Evolutionary conservation across 2,888 invertebrate genomes (phyloP).

Genomic region (Leucoma salicis): DNA sequence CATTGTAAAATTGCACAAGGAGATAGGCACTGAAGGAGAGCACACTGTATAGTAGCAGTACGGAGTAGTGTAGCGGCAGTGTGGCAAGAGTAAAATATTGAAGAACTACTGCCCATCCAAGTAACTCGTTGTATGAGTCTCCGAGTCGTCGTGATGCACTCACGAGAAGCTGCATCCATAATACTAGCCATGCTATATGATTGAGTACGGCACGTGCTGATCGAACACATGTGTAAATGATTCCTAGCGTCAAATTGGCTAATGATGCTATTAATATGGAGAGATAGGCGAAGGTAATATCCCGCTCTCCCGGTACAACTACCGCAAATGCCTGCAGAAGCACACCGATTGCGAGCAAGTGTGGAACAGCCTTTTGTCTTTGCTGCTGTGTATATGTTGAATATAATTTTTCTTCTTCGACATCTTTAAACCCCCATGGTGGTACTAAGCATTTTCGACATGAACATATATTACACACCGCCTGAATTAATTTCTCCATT

Average conservation of each 20-base stretch:
- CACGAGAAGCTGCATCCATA: constrained; percentile 67
- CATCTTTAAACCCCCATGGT: constrained; percentile 65
- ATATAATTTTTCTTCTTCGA: constrained; percentile 67
- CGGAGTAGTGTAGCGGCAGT: constrained; percentile 82
- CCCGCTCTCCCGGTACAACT: constrained; percentile 68
- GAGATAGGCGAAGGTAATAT: constrained; percentile 54
- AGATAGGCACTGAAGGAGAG: constrained; percentile 57
- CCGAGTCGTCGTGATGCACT: constrained; percentile 74
- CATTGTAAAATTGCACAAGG: constrained; percentile 63
- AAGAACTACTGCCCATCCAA: constrained; percentile 89
- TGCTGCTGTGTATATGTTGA: constrained; percentile 65
- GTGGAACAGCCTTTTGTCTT: constrained; percentile 64
- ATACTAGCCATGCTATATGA: constrained; percentile 85
- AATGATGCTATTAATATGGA: constrained; percentile 47
- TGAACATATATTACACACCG: constrained; percentile 44
- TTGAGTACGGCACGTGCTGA: constrained; percentile 79
- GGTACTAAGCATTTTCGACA: constrained; percentile 55
- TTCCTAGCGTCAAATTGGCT: constrained; percentile 48
- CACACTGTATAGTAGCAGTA: constrained; percentile 55
- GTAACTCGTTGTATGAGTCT: constrained; percentile 81
- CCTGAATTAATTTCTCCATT: constrained; percentile 61
- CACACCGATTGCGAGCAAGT: constrained; percentile 58
- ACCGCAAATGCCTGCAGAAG: constrained; percentile 59
- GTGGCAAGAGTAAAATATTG: constrained; percentile 89
- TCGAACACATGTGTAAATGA: constrained; percentile 46